Percentiles rank a stretch among this genome's conserved stretches.
phyloP scores from a whole-genome alignment of 2,797 vertebrate genomes.

The Hybognathus amarus region DNA sequence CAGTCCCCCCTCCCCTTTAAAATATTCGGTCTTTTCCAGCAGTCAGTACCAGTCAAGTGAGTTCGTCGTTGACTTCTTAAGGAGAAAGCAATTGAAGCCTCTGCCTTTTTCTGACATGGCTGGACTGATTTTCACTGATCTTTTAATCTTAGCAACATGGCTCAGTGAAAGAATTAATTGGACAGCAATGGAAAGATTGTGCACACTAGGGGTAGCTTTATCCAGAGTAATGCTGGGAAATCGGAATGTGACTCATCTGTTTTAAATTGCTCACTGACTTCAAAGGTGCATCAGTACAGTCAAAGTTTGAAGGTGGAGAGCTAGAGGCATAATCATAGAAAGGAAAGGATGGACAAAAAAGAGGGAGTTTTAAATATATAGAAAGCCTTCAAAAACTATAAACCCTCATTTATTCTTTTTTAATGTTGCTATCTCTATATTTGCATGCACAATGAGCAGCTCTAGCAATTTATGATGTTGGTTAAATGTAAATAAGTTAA shows the following conservation, averaged over 20 bases:
- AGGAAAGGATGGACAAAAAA: constrained; percentile 27
- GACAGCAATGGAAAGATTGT: constrained; percentile 56
- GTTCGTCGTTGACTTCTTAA: constrained; percentile 42
- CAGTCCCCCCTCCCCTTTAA: no score
- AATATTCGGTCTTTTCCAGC: constrained; percentile 3
- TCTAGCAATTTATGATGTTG: background rate
- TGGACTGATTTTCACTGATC: constrained; percentile 53
- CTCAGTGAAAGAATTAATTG: constrained; percentile 59
- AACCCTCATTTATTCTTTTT: constrained; percentile 28
- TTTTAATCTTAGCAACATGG: constrained; percentile 59
- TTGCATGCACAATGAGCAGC: background rate
- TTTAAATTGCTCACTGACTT: constrained; percentile 57
- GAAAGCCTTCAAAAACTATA: constrained; percentile 36
- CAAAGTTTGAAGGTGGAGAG: constrained; percentile 41
- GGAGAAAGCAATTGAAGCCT: constrained; percentile 25
- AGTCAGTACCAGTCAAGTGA: constrained; percentile 27
- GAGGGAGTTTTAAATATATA: constrained; percentile 56
- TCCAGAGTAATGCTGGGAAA: constrained; percentile 50
- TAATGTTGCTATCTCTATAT: constrained; percentile 27
- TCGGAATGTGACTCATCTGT: constrained; percentile 58
- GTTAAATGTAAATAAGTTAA: background rate
- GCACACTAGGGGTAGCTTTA: constrained; percentile 49
- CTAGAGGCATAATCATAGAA: constrained; percentile 37
- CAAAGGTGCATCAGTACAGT: constrained; percentile 55
- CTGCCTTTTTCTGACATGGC: constrained; percentile 34